Percentiles rank a stretch among this genome's conserved stretches.
Evolutionary conservation across 1,140 invertebrate genomes (phyloP).

Genomic region (Lordiphosa mommai): DNA sequence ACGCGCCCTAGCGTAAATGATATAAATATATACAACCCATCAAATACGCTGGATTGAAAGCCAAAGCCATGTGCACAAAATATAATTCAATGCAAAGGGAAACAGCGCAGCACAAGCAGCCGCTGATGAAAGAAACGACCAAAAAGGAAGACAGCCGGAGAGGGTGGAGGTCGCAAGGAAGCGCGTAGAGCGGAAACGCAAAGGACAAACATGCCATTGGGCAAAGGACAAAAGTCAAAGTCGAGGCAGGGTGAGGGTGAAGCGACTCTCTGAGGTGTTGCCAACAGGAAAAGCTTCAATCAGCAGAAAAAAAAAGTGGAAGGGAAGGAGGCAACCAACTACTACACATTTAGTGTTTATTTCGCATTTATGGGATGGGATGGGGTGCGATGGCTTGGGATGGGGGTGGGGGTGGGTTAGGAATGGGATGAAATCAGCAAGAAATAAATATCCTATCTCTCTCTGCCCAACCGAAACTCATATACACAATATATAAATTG

Average conservation of each 20-base stretch:
- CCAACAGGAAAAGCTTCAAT: conserved; percentile 69
- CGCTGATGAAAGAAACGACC: conserved; percentile 21
- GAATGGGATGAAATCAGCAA: conserved; percentile 66
- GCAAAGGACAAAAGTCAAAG: conserved; percentile 68
- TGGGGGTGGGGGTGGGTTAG: conserved; percentile 22
- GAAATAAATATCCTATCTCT: conserved; percentile 65
- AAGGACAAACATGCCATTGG: conserved; percentile 66
- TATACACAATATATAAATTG: conserved; percentile 63
- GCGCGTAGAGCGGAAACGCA: conserved; percentile 34
- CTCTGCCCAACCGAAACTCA: background rate
- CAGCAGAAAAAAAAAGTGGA: conserved; percentile 46
- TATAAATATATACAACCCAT: too few relatives aligned
- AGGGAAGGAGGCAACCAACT: conserved; percentile 42
- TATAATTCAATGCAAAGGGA: too few relatives aligned
- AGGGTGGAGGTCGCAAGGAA: conserved; percentile 3
- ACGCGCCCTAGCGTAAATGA: too few relatives aligned
- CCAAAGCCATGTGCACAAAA: too few relatives aligned
- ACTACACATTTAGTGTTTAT: conserved; percentile 75
- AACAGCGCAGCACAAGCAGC: conserved; percentile 18
- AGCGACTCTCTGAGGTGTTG: conserved; percentile 56
- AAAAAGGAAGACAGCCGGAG: background rate
- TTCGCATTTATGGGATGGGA: conserved; percentile 54
- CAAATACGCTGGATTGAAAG: too few relatives aligned
- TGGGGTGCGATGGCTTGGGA: background rate
- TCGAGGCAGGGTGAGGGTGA: background rate